Evolutionary conservation across 1,140 invertebrate species (phyloP).

Genomic region (Diachasmimorpha longicaudata): DNA sequence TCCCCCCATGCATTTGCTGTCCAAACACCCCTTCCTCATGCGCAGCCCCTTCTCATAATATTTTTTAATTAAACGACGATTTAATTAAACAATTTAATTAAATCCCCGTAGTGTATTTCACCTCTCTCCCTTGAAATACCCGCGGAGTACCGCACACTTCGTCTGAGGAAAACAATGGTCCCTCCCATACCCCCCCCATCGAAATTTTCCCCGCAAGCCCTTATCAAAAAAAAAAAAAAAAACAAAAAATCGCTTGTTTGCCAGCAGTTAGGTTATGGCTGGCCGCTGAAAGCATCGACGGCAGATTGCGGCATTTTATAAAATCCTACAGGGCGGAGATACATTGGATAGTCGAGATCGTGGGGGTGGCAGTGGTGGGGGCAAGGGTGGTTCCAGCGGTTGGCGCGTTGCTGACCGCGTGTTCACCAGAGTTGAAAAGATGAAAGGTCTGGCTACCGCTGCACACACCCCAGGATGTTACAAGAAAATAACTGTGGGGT

Average conservation of each 20-base stretch:
- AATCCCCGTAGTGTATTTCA: slow-evolving; percentile 5
- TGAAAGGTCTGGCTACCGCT: slow-evolving; percentile 22
- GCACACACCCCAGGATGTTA: neutral
- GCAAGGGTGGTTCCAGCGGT: neutral
- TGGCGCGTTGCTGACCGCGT: slow-evolving; percentile 19
- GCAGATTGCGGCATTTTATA: neutral
- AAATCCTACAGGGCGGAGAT: neutral
- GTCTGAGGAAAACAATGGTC: neutral
- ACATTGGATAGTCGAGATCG: neutral
- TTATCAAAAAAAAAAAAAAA: too few species aligned
- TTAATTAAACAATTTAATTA: slow-evolving; percentile 42
- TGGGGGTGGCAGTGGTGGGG: too few species aligned
- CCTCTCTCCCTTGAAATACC: neutral
- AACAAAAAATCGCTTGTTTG: neutral
- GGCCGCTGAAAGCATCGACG: neutral
- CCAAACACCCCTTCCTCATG: neutral
- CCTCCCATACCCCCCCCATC: neutral
- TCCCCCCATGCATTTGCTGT: neutral
- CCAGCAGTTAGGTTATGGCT: neutral
- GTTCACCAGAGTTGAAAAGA: slow-evolving; percentile 13
- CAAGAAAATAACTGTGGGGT: slow-evolving; percentile 16
- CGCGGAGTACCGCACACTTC: neutral
- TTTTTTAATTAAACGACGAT: slow-evolving; percentile 41
- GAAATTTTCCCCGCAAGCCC: neutral
- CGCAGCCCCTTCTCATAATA: neutral